Evolutionary conservation across 2,113 vertebrate species (phyloP), one percentile per base, ranked within the genome.

Genomic region (Callionymus lyra): DNA sequence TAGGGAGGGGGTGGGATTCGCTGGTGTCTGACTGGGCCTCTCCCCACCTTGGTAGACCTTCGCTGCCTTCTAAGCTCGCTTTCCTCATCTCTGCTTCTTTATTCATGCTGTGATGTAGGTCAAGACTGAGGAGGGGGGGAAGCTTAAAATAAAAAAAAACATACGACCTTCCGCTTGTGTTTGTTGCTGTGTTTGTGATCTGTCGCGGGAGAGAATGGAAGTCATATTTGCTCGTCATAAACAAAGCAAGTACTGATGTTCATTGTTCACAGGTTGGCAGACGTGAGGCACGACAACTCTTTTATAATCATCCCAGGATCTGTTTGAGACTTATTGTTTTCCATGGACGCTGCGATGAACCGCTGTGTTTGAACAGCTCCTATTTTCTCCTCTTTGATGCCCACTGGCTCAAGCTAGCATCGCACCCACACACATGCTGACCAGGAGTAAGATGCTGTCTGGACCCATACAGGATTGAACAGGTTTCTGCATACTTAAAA

Each of bases 81-180:
- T 63, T 62, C 54, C 53, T 65, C 60, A 57, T 76, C 54, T 55
- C 56, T 56, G 41, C 61, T 72, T 55, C 67, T 70, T 70, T 78
- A 76, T 76, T 72, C 70, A 72, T 74, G 68, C 68, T 74, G 70
- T 71, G 70, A 80, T 81, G 71, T 75, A 79, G 81, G 77, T 77
- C 77, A 81, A 60, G 53, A 40, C 65, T 68, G 55, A 44, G 58
- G 53, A 68, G 21, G 59, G 59, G 43, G 54, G 59, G 51, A 41
- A 52, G 59, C 70, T 80, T 78, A 77, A 79, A 77, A 79, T 76
- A 74, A 66, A 49, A 38, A 49, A 38, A 40, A 54, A 17, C 53
- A 63, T 64, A 57, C 52, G 64, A 56, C 52, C 45, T 18, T 44
- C 1, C 38, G 16, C 31, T 38, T 57, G 43, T 16, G 18, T 27